Base-by-base conservation (phyloP, 2,113 vertebrate species). In the Promerops cafer region DNA sequence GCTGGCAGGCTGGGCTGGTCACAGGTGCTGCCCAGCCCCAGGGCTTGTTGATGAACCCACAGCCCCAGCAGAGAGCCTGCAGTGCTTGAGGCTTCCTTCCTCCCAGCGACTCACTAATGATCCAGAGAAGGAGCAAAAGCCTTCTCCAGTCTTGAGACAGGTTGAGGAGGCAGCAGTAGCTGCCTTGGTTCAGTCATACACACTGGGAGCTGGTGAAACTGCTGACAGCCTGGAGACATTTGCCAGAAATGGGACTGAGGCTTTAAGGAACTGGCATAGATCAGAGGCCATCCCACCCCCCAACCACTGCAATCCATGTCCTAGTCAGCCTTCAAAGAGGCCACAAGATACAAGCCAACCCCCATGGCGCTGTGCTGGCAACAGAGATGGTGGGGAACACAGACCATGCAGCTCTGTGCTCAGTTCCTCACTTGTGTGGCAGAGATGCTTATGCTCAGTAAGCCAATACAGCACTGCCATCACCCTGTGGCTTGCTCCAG, bases 321-420 rank as follows among this genome's bases (percentile, higher is more conserved):
- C 3, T 35, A 47, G 47, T 16, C 60, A 54, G 15, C 60, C 52
- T 52, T 23, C 33, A 40, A 49, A 78, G 47, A 82, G 33, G 56
- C 39, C 30, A 42, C 2, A 3, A 63, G 21, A 57, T 50, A 17
- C 42, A 65, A 66, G 60, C 19, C 59, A 61, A 31, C 21, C 26
- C 31, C 30, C 2, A 2, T 0, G 0, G 35, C 0, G 0, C 50
- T 40, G 26, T 2, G 3, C 44, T 17, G 1, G 33, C 40, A 61
- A 22, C 0, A 4, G 52, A 44, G 70, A n/a, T 0, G 4, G 35
- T 24, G 35, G 18, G 30, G 47, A 33, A 50, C 2, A 16, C 33
- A 52, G 21, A n/a, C 1, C 2, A 11, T 2, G 56, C 31, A 69
- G 30, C 45, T 66, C 16, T 35, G 40, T 70, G 40, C 68, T 77